These are phyloP conservation scores for Chelonoidis abingdonii DNA, from an alignment of 2,113 vertebrate species.

Conservation along the genomic window DNA sequence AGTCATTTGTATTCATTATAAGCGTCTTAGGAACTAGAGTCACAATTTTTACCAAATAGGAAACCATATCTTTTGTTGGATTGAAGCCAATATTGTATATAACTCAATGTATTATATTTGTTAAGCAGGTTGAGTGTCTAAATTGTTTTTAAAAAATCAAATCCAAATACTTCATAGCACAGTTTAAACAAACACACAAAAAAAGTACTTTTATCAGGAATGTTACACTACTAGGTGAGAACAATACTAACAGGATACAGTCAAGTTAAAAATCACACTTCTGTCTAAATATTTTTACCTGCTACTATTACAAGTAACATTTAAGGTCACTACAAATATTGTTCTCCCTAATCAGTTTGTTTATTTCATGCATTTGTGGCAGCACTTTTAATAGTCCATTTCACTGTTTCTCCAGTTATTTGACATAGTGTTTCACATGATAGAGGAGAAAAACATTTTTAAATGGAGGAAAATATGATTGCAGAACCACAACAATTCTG, in stretches of 20 bases:
- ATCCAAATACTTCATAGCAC: background rate
- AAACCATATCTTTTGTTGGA: constrained; percentile 48
- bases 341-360: background rate
- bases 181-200: background rate
- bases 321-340: background rate
- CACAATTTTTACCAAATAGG: constrained; percentile 52
- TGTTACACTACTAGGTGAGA: constrained; percentile 2
- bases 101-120: constrained; percentile 59
- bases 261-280: constrained; percentile 37
- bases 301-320: background rate
- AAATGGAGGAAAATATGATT: background rate
- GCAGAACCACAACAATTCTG: background rate
- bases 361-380: background rate
- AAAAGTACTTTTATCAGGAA: background rate
- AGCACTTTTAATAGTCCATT: background rate
- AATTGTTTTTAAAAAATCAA: constrained; percentile 28
- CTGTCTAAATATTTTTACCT: constrained; percentile 18
- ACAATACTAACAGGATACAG: constrained; percentile 21
- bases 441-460: background rate
- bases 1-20: constrained; percentile 32
- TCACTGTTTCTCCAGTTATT: background rate
- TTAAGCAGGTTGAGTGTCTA: constrained; percentile 49
- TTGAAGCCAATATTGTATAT: constrained; percentile 61
- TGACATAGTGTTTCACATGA: background rate
- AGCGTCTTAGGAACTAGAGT: constrained; percentile 59